Evolutionary conservation across 1,140 invertebrate genomes (phyloP), one percentile per base, ranked within the genome.

Genomic region (Anadara kagoshimensis): DNA sequence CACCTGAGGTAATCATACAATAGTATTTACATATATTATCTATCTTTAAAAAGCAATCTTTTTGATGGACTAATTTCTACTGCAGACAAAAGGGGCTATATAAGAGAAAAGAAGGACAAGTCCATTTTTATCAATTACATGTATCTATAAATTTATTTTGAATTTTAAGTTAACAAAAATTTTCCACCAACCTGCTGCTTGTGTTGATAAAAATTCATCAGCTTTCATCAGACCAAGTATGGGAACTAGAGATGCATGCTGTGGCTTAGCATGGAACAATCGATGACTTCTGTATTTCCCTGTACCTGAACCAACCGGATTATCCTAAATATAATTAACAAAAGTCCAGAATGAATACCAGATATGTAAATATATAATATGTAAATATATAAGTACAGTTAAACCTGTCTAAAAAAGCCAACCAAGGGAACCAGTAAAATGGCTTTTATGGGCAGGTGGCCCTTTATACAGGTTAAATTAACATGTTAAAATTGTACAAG

Each of bases 171-270:
- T 49, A 12, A 16, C 3, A 57, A 24, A 26, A 29, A 29, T 12
- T 26, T 29, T 12, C 12, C 18, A 29, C 20, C 26, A 41, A 65
- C 69, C 49, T 26, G 62, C 26, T 49, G 69, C 26, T 41, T 64
- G 61, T 62, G 51, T 65, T 45, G 61, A 45, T 29, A 72, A 41
- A 63, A 65, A 89, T 54, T 91, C 90, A n/a, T 88, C 86, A 70
- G 89, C 91, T 80, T 90, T 90, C 62, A 92, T 89, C 7, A 92
- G 81, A 16, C 90, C 91, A 43, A 89, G 86, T 4, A 91, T 85
- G 18, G 92, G 91, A n/a, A 93, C 90, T 16, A 93, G 83, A 5
- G 92, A 90, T 0, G 92, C 92, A 87, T 92, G 91, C 69, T 90
- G 89, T 22, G 89, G 87, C 78, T 89, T 87, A 22, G 92, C 90